These are phyloP conservation scores for Rana temporaria DNA, from an alignment of 2,113 vertebrate species.

Conservation along the genomic window DNA sequence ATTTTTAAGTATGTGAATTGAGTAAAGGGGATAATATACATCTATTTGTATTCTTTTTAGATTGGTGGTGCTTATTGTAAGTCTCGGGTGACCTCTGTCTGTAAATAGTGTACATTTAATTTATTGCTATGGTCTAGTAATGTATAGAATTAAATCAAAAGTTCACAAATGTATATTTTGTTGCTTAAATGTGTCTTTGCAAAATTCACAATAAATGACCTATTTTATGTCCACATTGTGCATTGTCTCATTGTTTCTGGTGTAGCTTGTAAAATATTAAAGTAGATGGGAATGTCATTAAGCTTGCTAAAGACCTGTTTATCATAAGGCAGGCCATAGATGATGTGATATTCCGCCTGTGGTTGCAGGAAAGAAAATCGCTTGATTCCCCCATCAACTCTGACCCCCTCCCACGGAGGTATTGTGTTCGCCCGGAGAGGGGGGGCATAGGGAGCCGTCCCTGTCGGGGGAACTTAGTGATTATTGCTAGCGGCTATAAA, in stretches of 20 bases:
- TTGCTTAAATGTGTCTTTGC: slow-evolving; percentile 84
- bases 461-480: too few relatives aligned
- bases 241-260: neutral
- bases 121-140: slow-evolving; percentile 80
- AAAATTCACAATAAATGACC: slow-evolving; percentile 83
- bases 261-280: neutral
- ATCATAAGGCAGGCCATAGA: too few relatives aligned
- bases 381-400: too few relatives aligned
- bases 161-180: slow-evolving; percentile 86
- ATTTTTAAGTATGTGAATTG: slow-evolving; percentile 59
- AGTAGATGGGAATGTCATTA: too few relatives aligned
- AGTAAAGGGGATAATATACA: slow-evolving; percentile 43
- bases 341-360: too few relatives aligned
- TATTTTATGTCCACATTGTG: slow-evolving; percentile 80
- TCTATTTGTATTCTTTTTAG: slow-evolving; percentile 64
- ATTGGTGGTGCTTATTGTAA: slow-evolving; percentile 70
- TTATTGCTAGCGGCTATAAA: too few relatives aligned
- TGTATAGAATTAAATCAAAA: slow-evolving; percentile 80
- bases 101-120: slow-evolving; percentile 89
- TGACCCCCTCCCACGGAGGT: too few relatives aligned
- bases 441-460: too few relatives aligned
- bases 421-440: too few relatives aligned
- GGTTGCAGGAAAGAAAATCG: too few relatives aligned
- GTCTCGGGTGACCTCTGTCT: slow-evolving; percentile 73
- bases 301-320: too few relatives aligned